Conservation (phyloP, 2,797 vertebrate genomes). For the Denticeps clupeoides region DNA sequence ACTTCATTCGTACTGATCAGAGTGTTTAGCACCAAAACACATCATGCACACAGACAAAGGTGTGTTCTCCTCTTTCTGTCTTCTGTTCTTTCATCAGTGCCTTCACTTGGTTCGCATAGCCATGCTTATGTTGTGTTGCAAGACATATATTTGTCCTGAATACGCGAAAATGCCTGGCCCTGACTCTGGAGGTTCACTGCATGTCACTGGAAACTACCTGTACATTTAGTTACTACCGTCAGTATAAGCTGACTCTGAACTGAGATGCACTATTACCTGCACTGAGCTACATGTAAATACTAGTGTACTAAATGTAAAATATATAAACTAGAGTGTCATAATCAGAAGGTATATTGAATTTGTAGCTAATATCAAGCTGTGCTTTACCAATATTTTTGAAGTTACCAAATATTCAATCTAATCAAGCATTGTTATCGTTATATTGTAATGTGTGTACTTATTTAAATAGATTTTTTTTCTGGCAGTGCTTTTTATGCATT, state of each 20-base stretch:
- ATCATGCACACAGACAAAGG: not conserved
- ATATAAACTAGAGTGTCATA: no score
- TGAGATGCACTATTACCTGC: not conserved
- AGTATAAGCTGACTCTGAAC: not conserved
- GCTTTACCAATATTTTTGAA: no score
- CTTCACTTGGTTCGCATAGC: constrained; percentile 38
- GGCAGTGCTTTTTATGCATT: not conserved
- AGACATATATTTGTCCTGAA: not conserved
- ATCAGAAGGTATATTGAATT: no score
- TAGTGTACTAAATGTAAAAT: no score
- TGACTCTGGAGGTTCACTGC: not conserved
- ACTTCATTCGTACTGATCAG: constrained; percentile 10
- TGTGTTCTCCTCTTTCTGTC: not conserved
- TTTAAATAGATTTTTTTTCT: not conserved
- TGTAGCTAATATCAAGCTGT: no score
- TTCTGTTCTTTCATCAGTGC: constrained; percentile 40
- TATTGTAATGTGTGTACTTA: not conserved
- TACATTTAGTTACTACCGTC: not conserved
- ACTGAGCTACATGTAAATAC: not conserved
- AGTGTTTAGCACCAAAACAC: constrained; percentile 3
- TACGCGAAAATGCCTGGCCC: not conserved
- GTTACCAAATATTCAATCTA: no score
- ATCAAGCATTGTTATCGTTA: no score
- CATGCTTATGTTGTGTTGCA: constrained; percentile 7
- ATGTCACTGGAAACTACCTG: not conserved